These are phyloP conservation scores for Drosophila eohydei DNA, from an alignment of 2,888 invertebrate species.

Conservation along the genomic window DNA sequence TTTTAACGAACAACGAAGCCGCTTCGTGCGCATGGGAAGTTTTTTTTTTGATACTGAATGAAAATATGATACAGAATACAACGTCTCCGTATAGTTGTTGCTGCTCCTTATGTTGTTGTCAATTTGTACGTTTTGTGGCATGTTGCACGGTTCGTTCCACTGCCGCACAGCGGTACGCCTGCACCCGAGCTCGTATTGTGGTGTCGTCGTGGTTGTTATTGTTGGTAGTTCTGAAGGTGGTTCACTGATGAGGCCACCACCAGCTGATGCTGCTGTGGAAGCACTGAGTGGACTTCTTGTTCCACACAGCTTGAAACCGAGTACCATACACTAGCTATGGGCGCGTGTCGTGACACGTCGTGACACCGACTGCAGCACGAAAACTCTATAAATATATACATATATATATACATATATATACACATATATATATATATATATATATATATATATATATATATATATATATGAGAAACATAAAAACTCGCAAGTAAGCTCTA, in stretches of 20 bases:
- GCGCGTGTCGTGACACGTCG: constrained; percentile 1
- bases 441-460: neutral
- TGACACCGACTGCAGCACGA: neutral
- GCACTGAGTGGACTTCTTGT: neutral
- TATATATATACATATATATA: neutral
- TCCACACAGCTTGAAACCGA: constrained; percentile 23
- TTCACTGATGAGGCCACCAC: constrained; percentile 57
- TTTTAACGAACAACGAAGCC: constrained; percentile 16
- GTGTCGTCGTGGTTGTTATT: constrained; percentile 24
- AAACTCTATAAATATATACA: neutral
- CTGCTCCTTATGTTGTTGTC: constrained; percentile 33
- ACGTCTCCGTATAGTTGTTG: constrained; percentile 21
- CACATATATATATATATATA: neutral
- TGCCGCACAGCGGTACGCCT: constrained; percentile 34
- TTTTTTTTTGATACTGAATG: constrained; percentile 64
- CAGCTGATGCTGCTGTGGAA: constrained; percentile 14
- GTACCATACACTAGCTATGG: constrained; percentile 14
- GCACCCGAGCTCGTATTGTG: constrained; percentile 52
- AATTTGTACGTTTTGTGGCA: constrained; percentile 59
- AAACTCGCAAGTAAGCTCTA: too few species aligned
- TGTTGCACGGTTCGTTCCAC: constrained; percentile 46
- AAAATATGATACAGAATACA: constrained; percentile 72
- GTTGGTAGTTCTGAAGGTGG: constrained; percentile 59
- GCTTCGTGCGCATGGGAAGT: constrained; percentile 55
- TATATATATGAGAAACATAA: neutral